Evolutionary conservation across 64 coral and sea anemone species (phyloP), one percentile per base, ranked within the genome.

Genomic region (Anthopleura sola): DNA sequence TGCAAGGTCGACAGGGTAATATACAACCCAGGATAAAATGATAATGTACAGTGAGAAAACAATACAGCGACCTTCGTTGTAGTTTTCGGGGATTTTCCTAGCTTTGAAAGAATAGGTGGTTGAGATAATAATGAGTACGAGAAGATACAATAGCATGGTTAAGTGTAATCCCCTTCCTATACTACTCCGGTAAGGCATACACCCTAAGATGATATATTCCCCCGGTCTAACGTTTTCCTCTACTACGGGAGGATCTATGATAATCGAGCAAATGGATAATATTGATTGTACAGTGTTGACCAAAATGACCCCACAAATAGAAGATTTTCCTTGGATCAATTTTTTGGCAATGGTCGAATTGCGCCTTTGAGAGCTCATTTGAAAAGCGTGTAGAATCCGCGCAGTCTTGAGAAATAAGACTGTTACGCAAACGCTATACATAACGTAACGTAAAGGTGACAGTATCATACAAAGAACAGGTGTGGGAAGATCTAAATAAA

Each of bases 21-120:
- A 90, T 12, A 68, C 57, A 20, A 90, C 17, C 38, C 81, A 51
- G 6, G 88, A 90, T 2, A 84, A 18, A 8, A 90, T 53, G 3
- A 90, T 53, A 17, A 84, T 84, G 69, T 90, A 90, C 79, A 84
- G 37, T 12, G 88, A 71, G 60, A 90, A 84, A 16, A 36, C 60
- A 21, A 84, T 90, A n/a, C 88, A 36, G 3, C 82, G 64, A 21
- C 58, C 88, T 55, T 90, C 78, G 62, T 69, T 84, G 34, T 80
- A 89, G 80, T 84, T 75, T 89, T 89, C 88, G 5, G 88, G 88
- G 12, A 89, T 75, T 19, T 89, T 89, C 38, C 88, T 84, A 0
- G 82, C 62, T 69, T 53, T 89, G 48, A 83, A 89, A 12, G 81
- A 50, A 76, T 50, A 89, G 13, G 60, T 68, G 8, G 81, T 69